Conservation (phyloP, 2,888 invertebrate species). For the Ormyrus labotus region DNA sequence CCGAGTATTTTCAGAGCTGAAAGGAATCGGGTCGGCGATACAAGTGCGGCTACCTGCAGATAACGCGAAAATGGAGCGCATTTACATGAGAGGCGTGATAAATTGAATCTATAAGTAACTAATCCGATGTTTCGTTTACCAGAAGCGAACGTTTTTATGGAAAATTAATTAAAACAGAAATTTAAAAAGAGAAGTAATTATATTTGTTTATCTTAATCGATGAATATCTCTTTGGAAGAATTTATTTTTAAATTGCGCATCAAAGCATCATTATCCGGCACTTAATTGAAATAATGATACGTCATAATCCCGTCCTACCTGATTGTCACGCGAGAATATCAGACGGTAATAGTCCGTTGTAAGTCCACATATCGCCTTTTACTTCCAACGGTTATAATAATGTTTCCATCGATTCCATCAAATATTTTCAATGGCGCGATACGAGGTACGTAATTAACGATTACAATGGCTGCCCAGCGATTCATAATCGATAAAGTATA, state of each 20-base stretch:
- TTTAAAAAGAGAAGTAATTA: too few species aligned
- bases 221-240: neutral
- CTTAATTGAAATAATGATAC: conserved; percentile 18
- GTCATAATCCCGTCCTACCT: neutral
- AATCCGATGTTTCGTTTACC: neutral
- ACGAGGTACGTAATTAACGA: too few species aligned
- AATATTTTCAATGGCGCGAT: too few species aligned
- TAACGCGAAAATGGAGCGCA: conserved; percentile 30
- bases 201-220: neutral
- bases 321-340: conserved; percentile 12
- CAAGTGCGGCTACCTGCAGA: neutral
- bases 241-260: too few species aligned
- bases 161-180: neutral
- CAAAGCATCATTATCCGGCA: neutral
- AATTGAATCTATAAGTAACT: neutral
- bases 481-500: too few species aligned
- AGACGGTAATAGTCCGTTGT: conserved; percentile 20
- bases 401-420: neutral
- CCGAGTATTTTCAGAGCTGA: too few species aligned
- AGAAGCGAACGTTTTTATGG: neutral
- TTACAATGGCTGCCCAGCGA: too few species aligned
- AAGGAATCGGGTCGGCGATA: too few species aligned
- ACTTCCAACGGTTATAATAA: neutral
- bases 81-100: conserved; percentile 19
- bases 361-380: neutral